A percentile compares a stretch with the other conserved stretches of the same genome.
Evolutionary conservation across 2,888 invertebrate genomes (phyloP).

Genomic region (Agrochola lychnidis): DNA sequence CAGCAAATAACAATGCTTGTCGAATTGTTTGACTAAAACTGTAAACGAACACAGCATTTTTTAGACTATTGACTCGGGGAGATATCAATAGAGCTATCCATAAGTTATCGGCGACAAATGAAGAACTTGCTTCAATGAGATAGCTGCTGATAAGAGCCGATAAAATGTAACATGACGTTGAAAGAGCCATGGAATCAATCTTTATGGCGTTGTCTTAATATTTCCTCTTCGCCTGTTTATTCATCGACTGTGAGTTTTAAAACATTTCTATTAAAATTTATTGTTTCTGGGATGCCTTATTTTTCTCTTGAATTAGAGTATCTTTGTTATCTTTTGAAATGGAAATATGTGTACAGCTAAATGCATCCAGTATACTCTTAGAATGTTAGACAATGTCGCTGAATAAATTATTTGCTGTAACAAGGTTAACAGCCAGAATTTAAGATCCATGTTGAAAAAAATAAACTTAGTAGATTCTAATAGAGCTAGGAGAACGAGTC

Average conservation of each 20-base stretch:
- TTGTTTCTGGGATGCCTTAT: background rate
- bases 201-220: conserved; percentile 10
- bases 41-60: conserved; percentile 65
- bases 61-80: conserved; percentile 58
- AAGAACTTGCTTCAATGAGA: conserved; percentile 72
- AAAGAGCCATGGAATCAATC: conserved; percentile 48
- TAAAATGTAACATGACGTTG: conserved; percentile 54
- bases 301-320: background rate
- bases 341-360: background rate
- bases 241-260: conserved; percentile 11
- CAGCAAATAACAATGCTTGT: conserved; percentile 77
- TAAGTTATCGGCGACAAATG: conserved; percentile 71
- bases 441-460: conserved; percentile 15
- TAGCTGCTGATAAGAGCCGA: conserved; percentile 66
- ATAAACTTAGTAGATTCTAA: conserved; percentile 7
- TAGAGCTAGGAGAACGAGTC: conserved; percentile 12
- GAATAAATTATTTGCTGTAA: conserved; percentile 45
- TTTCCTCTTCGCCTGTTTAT: conserved; percentile 15
- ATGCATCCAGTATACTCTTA: conserved; percentile 28
- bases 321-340: conserved; percentile 8
- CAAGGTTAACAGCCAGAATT: conserved; percentile 44
- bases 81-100: conserved; percentile 66
- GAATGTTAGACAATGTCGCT: conserved; percentile 55
- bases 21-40: conserved; percentile 70
- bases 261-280: background rate